These are phyloP conservation scores for Zaprionus africanus DNA, from an alignment of 1,140 invertebrate species.

Conservation along the genomic window DNA sequence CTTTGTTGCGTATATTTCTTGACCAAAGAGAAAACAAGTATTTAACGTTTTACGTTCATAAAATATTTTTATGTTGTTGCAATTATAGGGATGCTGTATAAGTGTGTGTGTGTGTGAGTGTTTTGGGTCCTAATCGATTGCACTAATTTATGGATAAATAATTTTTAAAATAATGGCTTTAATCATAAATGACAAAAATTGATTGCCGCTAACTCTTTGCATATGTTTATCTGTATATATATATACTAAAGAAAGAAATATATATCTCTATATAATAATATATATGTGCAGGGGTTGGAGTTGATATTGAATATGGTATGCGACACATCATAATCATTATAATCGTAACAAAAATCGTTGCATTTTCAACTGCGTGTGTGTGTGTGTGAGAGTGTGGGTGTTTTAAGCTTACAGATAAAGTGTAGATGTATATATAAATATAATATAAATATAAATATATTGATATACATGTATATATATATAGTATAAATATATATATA, in stretches of 20 bases:
- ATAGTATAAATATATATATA: constrained; percentile 4
- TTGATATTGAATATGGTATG: constrained; percentile 19
- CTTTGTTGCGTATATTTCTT: constrained; percentile 26
- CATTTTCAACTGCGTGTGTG: constrained; percentile 13
- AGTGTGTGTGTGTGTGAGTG: constrained; percentile 22
- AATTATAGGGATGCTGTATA: constrained; percentile 10
- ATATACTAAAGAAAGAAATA: constrained; percentile 9
- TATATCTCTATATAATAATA: background rate
- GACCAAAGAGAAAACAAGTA: constrained; percentile 32
- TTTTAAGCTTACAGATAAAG: constrained; percentile 9
- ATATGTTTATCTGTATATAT: constrained; percentile 1
- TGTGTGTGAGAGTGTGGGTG: background rate
- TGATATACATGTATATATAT: constrained; percentile 4
- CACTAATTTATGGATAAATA: constrained; percentile 37
- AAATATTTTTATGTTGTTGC: constrained; percentile 13
- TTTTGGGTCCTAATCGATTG: constrained; percentile 30
- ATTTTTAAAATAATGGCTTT: constrained; percentile 18
- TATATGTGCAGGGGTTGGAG: background rate
- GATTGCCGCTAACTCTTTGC: constrained; percentile 2
- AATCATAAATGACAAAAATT: constrained; percentile 16
- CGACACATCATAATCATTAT: constrained; percentile 11
- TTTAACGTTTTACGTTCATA: constrained; percentile 42
- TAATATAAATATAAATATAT: constrained; percentile 5
- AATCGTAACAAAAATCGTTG: constrained; percentile 18
- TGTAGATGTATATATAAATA: constrained; percentile 1